Base-by-base conservation (phyloP, 92 coral and sea anemone species). In the Palythoa grandis region DNA sequence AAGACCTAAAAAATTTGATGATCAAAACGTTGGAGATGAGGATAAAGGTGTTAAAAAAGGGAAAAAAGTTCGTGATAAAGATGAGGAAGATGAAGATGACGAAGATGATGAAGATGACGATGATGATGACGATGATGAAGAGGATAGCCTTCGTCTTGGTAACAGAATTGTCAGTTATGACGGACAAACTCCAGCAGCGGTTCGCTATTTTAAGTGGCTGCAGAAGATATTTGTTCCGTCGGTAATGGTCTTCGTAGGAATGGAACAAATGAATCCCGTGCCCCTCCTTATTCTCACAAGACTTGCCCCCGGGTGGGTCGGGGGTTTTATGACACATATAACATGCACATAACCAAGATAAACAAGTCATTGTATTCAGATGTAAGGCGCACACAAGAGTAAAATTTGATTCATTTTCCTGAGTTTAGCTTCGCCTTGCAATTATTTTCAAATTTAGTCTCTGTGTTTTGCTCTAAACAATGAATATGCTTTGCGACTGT, bases 241-340 rank as follows among this genome's bases (percentile, higher is more conserved):
- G 22, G 74, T 91, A 29, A 82, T 74, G 47, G 57, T 85, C 50
- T 83, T 11, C 22, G 69, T 88, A 54, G 94, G 94, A 39, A 60
- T 86, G 70, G 90, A 85, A 0, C 24, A 71, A 60, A 70, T 91
- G 89, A 91, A 91, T 57, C 89, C 94, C 29, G 92, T 91, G 10
- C 86, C 86, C 0, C 80, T 86, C 38, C 80, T 91, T 39, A 76
- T 88, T 35, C 50, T 91, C 37, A 89, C 92, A 84, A 68, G 80
- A 72, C 69, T 91, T 52, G 79, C 92, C 70, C 92, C 94, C 25
- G 94, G 92, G 23, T 91, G 92, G 94, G 94, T 91, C 83, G 94
- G 94, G 23, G 94, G 94, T 20, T 47, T 82, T 3, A 60, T 91
- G 61, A 63, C 94, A 22, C 19, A 67, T 13, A 84, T 86, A 11